A percentile compares a stretch with the other conserved stretches of the same genome.
phyloP scores from a whole-genome alignment of 2,888 invertebrate genomes.

The Glyphotaelius pellucidus region DNA sequence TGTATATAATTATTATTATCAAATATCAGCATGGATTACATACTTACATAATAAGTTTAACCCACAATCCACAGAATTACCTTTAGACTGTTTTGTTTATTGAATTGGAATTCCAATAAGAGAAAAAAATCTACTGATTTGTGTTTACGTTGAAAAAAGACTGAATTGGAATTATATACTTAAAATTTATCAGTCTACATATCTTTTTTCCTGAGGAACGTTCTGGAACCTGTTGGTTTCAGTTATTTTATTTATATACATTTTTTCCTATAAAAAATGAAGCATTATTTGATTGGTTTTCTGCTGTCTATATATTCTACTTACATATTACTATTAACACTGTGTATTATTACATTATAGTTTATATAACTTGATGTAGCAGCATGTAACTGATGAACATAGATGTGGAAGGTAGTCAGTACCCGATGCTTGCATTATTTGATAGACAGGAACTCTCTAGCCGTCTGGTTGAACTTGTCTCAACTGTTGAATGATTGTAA shows the following conservation, averaged over 20 bases:
- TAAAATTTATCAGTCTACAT: not conserved
- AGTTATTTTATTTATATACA: too few relatives aligned
- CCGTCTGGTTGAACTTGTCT: conserved; percentile 20
- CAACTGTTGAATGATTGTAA: not conserved
- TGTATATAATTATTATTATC: too few relatives aligned
- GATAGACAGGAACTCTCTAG: not conserved
- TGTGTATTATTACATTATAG: too few relatives aligned
- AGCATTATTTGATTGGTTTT: not conserved
- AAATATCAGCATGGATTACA: too few relatives aligned
- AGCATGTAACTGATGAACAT: not conserved
- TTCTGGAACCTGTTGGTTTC: too few relatives aligned
- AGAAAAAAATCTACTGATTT: conserved; percentile 6
- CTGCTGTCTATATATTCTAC: not conserved
- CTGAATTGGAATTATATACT: conserved; percentile 32
- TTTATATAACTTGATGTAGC: not conserved
- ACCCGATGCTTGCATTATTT: conserved; percentile 35
- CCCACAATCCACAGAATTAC: not conserved
- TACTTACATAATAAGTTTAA: too few relatives aligned
- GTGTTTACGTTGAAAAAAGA: conserved; percentile 14
- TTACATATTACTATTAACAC: not conserved
- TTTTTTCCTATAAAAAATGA: not conserved
- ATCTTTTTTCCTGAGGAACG: not conserved
- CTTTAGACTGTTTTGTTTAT: not conserved
- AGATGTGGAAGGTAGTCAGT: not conserved
- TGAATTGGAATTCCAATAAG: not conserved